Evolutionary conservation across 2,888 invertebrate genomes (phyloP), one percentile per base, ranked within the genome.

Genomic region (Heliothis peltigera): DNA sequence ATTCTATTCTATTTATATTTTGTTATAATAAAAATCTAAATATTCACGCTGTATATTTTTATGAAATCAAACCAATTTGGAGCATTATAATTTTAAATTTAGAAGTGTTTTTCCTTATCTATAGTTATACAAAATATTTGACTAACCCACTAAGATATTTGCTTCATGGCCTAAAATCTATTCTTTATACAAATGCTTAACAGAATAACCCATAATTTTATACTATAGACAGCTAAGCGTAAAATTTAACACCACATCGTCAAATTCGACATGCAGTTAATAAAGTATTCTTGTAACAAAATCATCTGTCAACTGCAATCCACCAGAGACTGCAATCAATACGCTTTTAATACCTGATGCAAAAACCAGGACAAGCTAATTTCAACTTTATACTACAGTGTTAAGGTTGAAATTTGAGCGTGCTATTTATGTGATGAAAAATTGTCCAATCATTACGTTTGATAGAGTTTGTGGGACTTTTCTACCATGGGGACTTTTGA

Each of bases 361-460:
- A 46, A 53, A 59, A 70, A 44, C 57, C 18, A 0, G 7, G 10
- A 32, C 28, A 15, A 10, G 12, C 17, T 1, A 62, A 49, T 51
- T 44, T 46, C 3, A 55, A 0, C 22, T 53, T 60, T 70, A 67
- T 5, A 0, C 0, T 1, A 0, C 15, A 0, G 4, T 0, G 0
- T 17, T 79, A 82, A 64, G 21, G 77, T 73, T 64, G 1, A 75
- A 66, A 73, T 65, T 74, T 8, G 1, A 19, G 12, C 19, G 3
- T 6, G 0, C 0, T 17, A 17, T 6, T 5, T 21, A 2, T 25
- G 15, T n/a, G 35, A 28, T 15, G 28, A 22, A 79, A 80, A 83
- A 75, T 56, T 83, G 87, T 64, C 74, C 53, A 79, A 70, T 87
- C 87, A 87, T 79, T 73, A 28, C 18, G 49, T 80, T 77, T 87